Percentiles rank a stretch among this genome's conserved stretches.
phyloP scores from a whole-genome alignment of 2,113 vertebrate genomes.

The Hippocampus abdominalis region DNA sequence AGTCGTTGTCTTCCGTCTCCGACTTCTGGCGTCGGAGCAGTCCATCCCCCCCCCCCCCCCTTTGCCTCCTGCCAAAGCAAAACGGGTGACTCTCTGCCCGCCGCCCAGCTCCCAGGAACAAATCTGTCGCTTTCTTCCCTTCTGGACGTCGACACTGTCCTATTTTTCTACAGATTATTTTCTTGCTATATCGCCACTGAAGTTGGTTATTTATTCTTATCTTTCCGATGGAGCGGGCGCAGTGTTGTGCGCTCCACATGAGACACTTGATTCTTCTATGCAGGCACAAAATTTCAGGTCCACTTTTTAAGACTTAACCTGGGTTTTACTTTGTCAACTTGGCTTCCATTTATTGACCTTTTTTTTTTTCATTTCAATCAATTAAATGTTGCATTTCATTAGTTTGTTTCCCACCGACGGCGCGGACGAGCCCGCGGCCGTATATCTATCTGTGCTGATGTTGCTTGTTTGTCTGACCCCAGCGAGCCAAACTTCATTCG shows the following conservation, averaged over 20 bases:
- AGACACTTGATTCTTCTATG: constrained; percentile 51
- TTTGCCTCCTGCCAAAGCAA: too few species aligned
- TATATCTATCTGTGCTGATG: background rate
- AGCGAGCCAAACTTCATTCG: background rate
- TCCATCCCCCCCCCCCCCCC: too few species aligned
- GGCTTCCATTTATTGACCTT: constrained; percentile 5
- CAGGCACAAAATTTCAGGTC: constrained; percentile 8
- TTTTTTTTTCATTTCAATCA: background rate
- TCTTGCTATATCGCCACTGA: constrained; percentile 7
- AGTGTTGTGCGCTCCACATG: constrained; percentile 50
- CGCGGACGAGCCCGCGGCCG: background rate
- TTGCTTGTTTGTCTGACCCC: background rate
- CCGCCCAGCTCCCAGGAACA: too few species aligned
- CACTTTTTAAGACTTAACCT: too few species aligned
- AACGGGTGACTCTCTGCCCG: too few species aligned
- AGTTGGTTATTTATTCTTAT: background rate
- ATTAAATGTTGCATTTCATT: background rate
- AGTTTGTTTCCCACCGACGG: background rate
- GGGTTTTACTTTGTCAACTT: background rate
- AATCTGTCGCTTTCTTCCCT: too few species aligned
- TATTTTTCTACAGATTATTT: constrained; percentile 44
- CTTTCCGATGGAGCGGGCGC: background rate
- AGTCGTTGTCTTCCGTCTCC: too few species aligned
- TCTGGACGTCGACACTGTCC: too few species aligned
- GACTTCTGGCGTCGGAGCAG: too few species aligned